phyloP scores from a whole-genome alignment of 2,797 vertebrate species.

The Coilia nasus region DNA sequence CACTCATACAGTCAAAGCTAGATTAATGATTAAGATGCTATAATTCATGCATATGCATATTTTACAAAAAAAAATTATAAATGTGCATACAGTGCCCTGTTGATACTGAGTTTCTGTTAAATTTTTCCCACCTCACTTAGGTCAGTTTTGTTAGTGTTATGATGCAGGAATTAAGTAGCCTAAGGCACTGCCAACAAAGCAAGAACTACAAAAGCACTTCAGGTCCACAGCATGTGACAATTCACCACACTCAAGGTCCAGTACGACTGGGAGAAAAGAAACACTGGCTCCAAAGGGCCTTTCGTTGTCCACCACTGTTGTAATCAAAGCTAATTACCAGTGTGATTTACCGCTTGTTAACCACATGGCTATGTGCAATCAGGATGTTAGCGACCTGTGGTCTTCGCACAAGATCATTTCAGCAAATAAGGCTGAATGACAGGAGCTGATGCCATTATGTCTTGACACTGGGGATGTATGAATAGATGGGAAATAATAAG shows the following conservation, averaged over 20 bases:
- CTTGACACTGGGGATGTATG: not conserved
- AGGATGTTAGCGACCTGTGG: not conserved
- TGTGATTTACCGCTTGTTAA: not conserved
- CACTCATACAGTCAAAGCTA: no score
- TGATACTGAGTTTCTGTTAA: no score
- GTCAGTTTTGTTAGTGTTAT: no score
- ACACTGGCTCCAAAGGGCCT: not conserved
- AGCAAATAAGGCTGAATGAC: not conserved
- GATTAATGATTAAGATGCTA: no score
- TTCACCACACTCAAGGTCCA: not conserved
- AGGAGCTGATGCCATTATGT: not conserved
- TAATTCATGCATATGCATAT: no score
- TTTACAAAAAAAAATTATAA: no score
- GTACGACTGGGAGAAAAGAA: not conserved
- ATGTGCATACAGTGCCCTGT: no score
- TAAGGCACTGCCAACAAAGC: no score
- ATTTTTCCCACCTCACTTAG: no score
- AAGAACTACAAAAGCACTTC: no score
- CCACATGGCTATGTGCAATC: not conserved
- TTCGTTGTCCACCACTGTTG: slow-evolving; percentile 1
- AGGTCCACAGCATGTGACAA: no score
- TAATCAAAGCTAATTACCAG: not conserved
- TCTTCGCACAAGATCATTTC: not conserved
- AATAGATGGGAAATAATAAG: not conserved
- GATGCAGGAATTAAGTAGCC: no score